phyloP scores from a whole-genome alignment of 2,113 vertebrate genomes.

The Acanthochromis polyacanthus region DNA sequence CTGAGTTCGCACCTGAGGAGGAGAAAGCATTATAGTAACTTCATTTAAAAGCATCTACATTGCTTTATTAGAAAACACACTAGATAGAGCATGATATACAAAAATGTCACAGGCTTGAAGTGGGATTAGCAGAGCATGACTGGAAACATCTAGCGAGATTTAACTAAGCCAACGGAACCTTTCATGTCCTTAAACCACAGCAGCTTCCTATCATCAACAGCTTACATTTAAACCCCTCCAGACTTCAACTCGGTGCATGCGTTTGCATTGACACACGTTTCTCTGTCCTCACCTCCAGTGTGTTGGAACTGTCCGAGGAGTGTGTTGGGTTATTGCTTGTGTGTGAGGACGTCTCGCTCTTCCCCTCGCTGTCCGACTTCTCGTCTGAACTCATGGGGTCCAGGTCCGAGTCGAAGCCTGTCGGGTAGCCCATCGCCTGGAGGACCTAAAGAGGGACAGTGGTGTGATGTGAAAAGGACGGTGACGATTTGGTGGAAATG shows the following conservation, averaged over 20 bases:
- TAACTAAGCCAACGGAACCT: neutral
- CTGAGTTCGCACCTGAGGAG: slow-evolving; percentile 95
- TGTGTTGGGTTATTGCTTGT: slow-evolving; percentile 97
- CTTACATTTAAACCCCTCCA: neutral
- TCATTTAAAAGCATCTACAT: neutral
- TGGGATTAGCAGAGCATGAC: neutral
- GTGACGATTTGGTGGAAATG: neutral
- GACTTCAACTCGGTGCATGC: neutral
- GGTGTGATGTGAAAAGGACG: neutral
- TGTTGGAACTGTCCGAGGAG: slow-evolving; percentile 94
- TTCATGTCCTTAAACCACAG: slow-evolving; percentile 2
- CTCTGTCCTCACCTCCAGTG: slow-evolving; percentile 89
- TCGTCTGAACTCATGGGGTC: slow-evolving; percentile 98
- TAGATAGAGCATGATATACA: neutral
- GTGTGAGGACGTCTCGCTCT: slow-evolving; percentile 95
- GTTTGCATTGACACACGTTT: neutral
- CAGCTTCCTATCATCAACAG: neutral
- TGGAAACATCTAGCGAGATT: neutral
- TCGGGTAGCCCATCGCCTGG: slow-evolving; percentile 98
- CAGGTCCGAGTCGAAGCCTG: slow-evolving; percentile 96
- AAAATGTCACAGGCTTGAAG: neutral
- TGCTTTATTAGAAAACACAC: slow-evolving; percentile 6
- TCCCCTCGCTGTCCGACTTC: slow-evolving; percentile 97
- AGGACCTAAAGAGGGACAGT: slow-evolving; percentile 87
- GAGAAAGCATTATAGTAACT: neutral